These are phyloP conservation scores for Sylvilagus floridanus DNA, from an alignment of 2,797 vertebrate species.

Conservation along the genomic window DNA sequence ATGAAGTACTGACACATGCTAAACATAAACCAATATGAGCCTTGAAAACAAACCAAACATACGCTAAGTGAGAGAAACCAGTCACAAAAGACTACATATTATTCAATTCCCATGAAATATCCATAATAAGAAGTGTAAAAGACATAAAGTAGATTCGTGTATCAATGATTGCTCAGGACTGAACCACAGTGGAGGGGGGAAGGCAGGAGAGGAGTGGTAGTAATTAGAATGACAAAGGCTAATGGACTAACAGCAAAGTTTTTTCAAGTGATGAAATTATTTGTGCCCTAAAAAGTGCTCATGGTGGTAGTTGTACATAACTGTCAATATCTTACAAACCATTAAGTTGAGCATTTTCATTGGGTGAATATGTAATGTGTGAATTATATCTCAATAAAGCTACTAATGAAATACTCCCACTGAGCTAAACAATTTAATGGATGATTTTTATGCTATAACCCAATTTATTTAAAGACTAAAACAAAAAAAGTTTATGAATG, in stretches of 20 bases:
- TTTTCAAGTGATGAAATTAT: not conserved
- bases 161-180: not conserved
- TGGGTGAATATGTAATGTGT: not conserved
- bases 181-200: too few relatives aligned
- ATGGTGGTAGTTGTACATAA: not conserved
- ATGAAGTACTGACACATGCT: not conserved
- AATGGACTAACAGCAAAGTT: not conserved
- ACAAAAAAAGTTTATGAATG: not conserved
- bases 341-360: not conserved
- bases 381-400: constrained; percentile 7
- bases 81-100: not conserved
- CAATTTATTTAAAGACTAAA: constrained; percentile 18
- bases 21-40: not conserved
- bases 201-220: not conserved
- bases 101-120: not conserved
- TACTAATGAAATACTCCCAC: not conserved
- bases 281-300: not conserved
- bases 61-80: not conserved
- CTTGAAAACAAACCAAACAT: constrained; percentile 2
- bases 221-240: not conserved
- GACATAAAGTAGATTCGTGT: not conserved
- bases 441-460: not conserved
- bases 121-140: not conserved
- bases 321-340: not conserved
- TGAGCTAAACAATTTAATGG: not conserved